phyloP scores from a whole-genome alignment of 2,888 invertebrate species.

The Clivina fossor region DNA sequence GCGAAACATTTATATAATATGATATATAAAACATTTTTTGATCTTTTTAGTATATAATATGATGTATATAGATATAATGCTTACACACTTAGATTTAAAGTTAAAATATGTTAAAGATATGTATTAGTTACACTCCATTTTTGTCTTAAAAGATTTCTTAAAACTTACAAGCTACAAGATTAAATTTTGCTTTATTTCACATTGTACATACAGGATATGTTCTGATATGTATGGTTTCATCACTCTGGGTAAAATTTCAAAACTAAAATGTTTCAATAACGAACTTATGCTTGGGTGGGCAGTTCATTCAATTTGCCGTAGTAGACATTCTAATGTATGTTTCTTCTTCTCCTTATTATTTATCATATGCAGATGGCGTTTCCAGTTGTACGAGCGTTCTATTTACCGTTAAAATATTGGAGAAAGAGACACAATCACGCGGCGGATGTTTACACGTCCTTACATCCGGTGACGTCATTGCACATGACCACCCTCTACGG shows the following conservation, averaged over 20 bases:
- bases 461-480: neutral
- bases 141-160: constrained; percentile 19
- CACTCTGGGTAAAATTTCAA: constrained; percentile 27
- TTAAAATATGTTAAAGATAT: constrained; percentile 25
- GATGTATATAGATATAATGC: constrained; percentile 18
- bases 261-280: constrained; percentile 24
- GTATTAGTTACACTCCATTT: constrained; percentile 32
- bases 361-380: too few relatives aligned
- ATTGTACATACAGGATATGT: constrained; percentile 35
- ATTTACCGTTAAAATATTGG: too few relatives aligned
- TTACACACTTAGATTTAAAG: constrained; percentile 30
- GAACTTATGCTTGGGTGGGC: constrained; percentile 16
- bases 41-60: constrained; percentile 22
- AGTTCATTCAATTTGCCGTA: neutral
- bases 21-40: constrained; percentile 25
- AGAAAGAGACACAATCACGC: constrained; percentile 33
- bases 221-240: constrained; percentile 35
- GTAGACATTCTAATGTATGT: too few relatives aligned
- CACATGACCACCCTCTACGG: neutral
- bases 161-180: constrained; percentile 27
- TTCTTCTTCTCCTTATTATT: too few relatives aligned
- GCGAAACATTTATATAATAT: constrained; percentile 20
- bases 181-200: constrained; percentile 29
- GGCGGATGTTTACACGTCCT: neutral
- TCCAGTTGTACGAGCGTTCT: too few relatives aligned